Evolutionary conservation across 2,113 vertebrate genomes (phyloP).

Genomic region (Polypterus bichir): DNA sequence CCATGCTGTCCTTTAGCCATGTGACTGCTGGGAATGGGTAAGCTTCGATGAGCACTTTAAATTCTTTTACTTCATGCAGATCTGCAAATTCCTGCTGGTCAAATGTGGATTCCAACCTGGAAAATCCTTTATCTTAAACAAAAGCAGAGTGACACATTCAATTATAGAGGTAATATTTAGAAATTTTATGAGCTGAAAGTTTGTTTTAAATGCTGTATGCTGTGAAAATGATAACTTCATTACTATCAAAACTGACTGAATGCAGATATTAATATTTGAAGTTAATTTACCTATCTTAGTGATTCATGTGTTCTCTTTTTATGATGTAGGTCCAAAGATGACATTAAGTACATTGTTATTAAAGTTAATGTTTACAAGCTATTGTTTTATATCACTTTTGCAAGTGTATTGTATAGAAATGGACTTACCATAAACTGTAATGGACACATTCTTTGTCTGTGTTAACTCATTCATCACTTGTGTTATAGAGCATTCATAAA

Average conservation of each 20-base stretch:
- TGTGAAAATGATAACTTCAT: too few relatives aligned
- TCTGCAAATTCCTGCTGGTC: conserved; percentile 59
- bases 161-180: too few relatives aligned
- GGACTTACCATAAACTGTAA: conserved; percentile 72
- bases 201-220: too few relatives aligned
- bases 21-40: conserved; percentile 68
- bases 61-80: conserved; percentile 78
- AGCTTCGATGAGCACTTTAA: conserved; percentile 61
- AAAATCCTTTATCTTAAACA: conserved; percentile 66
- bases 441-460: conserved; percentile 63
- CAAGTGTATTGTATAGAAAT: not conserved
- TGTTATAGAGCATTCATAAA: conserved; percentile 78
- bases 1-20: conserved; percentile 80
- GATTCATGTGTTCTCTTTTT: too few relatives aligned
- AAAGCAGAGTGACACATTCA: not conserved
- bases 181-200: too few relatives aligned
- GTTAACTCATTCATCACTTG: conserved; percentile 67
- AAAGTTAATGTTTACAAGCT: not conserved
- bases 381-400: not conserved
- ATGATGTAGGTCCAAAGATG: too few relatives aligned
- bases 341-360: too few relatives aligned
- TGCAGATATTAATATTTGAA: too few relatives aligned
- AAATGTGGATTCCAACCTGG: conserved; percentile 63
- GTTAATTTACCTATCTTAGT: too few relatives aligned
- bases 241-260: too few relatives aligned